Evolutionary conservation across 2,888 invertebrate genomes (phyloP).

Genomic region (Rhogogaster chlorosoma): DNA sequence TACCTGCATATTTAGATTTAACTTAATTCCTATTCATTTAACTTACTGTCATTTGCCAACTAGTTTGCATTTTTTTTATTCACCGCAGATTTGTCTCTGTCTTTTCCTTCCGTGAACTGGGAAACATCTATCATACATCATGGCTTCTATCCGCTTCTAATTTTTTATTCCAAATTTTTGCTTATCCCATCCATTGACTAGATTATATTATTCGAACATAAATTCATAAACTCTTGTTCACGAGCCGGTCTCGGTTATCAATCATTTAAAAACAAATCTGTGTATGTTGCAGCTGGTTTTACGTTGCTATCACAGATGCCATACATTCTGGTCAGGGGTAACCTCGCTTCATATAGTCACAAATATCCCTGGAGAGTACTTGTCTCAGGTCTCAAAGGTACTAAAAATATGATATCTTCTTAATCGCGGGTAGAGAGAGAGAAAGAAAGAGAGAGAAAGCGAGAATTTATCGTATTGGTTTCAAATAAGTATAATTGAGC

Average conservation of each 20-base stretch:
- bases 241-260: background rate
- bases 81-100: background rate
- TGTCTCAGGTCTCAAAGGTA: slow-evolving; percentile 93
- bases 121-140: too few species aligned
- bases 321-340: slow-evolving; percentile 94
- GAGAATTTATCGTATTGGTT: background rate
- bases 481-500: background rate
- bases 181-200: background rate
- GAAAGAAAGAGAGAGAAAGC: background rate
- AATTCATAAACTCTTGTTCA: background rate
- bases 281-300: slow-evolving; percentile 59
- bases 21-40: background rate
- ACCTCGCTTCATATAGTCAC: slow-evolving; percentile 92
- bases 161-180: background rate
- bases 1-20: background rate
- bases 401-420: slow-evolving; percentile 37
- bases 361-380: slow-evolving; percentile 93
- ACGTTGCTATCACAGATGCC: slow-evolving; percentile 82
- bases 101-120: background rate
- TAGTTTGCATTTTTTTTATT: background rate
- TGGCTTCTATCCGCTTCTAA: background rate
- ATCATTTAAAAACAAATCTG: background rate
- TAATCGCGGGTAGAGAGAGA: background rate
- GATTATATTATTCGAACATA: background rate
- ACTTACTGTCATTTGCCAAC: background rate